Percentiles rank a stretch among this genome's conserved stretches.
These are phyloP conservation scores for Latheticus oryzae DNA, from an alignment of 2,888 invertebrate genomes.

Conservation along the genomic window DNA sequence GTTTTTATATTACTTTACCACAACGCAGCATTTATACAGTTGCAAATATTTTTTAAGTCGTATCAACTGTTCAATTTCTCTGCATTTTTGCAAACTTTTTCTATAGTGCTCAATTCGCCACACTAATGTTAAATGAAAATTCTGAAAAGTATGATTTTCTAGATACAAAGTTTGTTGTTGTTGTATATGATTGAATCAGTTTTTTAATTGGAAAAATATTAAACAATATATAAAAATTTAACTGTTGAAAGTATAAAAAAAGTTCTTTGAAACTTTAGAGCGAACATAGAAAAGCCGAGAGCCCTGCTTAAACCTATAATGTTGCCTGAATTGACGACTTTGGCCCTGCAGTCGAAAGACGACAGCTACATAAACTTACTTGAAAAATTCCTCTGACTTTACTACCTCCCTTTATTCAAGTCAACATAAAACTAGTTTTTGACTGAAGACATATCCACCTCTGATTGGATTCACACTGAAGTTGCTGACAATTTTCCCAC, in stretches of 20 bases:
- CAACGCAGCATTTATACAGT: too few species aligned
- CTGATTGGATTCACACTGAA: background rate
- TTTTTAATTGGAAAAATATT: too few species aligned
- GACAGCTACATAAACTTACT: slow-evolving; percentile 8
- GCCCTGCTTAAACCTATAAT: slow-evolving; percentile 5
- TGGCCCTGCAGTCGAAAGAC: slow-evolving; percentile 2
- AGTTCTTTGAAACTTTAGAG: slow-evolving; percentile 6
- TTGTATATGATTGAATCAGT: too few species aligned
- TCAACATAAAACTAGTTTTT: slow-evolving; percentile 3
- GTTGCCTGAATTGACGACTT: slow-evolving; percentile 5
- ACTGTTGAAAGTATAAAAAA: slow-evolving; percentile 6
- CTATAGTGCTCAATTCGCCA: too few species aligned
- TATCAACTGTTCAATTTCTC: too few species aligned
- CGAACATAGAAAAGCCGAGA: slow-evolving; percentile 1
- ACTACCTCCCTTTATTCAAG: background rate
- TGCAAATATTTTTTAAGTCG: too few species aligned
- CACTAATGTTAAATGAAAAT: too few species aligned
- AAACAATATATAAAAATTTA: too few species aligned
- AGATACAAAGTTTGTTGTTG: too few species aligned
- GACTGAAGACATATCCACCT: background rate
- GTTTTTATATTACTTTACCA: too few species aligned
- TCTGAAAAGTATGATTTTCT: too few species aligned
- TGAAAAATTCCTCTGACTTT: background rate
- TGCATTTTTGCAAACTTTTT: too few species aligned
- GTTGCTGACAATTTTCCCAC: slow-evolving; percentile 1